Evolutionary conservation across 2,888 invertebrate genomes (phyloP), one percentile per base, ranked within the genome.

Genomic region (Poecilobothrus nobilitatus): DNA sequence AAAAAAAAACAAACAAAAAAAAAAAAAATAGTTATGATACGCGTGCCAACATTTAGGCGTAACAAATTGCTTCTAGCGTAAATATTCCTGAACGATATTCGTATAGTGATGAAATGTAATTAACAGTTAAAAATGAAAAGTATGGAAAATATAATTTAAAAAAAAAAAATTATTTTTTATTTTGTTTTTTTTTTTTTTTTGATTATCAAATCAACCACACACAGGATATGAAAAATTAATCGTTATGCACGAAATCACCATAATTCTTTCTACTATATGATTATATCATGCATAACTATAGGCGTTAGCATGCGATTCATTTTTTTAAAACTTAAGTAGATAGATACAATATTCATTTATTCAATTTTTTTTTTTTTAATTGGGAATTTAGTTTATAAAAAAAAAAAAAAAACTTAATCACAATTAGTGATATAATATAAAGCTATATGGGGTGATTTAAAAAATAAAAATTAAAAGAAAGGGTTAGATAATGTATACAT

Each of bases 11-110:
- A 37, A 37, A 44, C 10, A 44, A 9, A 44, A 44, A 44, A 15
- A 37, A 37, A 37, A 37, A 37, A 37, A n/a, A 9, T 44, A 3
- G 53, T 18, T 53, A 53, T 53, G 72, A 70, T 66, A 73, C 76
- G 78, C 76, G 79, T 79, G 79, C 75, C 73, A 75, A 76, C 76
- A 75, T 78, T 79, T 79, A 79, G 79, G 79, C 79, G 79, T 76
- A 79, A 79, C 79, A 78, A 79, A 79, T 79, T 79, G 77, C 76
- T 73, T 74, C 73, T 76, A 75, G 76, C 74, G 72, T 68, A 65
- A 62, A n/a, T 44, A 44, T n/a, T n/a, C 34, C 8, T n/a, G 66
- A 41, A 18, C 9, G 66, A 8, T 5, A 27, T 27, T 27, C 2
- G 27, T 27, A 22, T 20, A 33, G 34, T 18, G 6, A 63, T 67